phyloP scores from a whole-genome alignment of 2,888 invertebrate species.

The Oligia latruncula region DNA sequence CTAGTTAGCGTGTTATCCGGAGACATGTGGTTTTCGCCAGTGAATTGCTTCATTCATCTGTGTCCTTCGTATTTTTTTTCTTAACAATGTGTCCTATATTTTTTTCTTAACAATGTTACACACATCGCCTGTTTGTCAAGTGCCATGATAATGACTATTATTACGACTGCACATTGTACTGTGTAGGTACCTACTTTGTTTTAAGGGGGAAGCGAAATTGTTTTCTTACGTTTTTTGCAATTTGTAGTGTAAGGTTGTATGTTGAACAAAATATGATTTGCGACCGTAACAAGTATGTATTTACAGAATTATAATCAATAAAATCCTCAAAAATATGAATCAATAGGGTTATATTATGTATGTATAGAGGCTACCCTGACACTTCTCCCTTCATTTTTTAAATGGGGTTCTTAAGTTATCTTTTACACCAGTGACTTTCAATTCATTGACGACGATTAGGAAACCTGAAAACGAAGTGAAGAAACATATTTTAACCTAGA shows the following conservation, averaged over 20 bases:
- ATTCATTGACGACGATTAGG: not conserved
- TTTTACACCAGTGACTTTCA: not conserved
- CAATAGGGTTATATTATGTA: too few species aligned
- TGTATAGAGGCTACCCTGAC: too few species aligned
- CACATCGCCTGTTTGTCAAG: not conserved
- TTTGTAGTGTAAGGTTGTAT: too few species aligned
- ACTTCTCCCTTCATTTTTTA: not conserved
- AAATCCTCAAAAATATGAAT: too few species aligned
- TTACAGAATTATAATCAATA: too few species aligned
- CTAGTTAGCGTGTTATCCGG: constrained; percentile 26
- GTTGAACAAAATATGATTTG: too few species aligned
- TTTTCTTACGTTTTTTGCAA: not conserved
- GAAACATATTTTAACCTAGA: not conserved
- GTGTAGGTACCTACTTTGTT: not conserved
- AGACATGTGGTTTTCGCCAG: not conserved
- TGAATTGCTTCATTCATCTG: not conserved
- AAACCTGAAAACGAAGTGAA: not conserved
- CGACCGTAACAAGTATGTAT: too few species aligned
- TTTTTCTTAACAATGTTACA: not conserved
- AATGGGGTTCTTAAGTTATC: not conserved
- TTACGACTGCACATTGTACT: not conserved
- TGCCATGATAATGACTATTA: not conserved
- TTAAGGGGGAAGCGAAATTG: too few species aligned
- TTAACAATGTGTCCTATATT: not conserved
- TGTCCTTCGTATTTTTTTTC: not conserved